These are phyloP conservation scores for Clarias fuscus DNA, from an alignment of 2,797 vertebrate species.

Conservation along the genomic window DNA sequence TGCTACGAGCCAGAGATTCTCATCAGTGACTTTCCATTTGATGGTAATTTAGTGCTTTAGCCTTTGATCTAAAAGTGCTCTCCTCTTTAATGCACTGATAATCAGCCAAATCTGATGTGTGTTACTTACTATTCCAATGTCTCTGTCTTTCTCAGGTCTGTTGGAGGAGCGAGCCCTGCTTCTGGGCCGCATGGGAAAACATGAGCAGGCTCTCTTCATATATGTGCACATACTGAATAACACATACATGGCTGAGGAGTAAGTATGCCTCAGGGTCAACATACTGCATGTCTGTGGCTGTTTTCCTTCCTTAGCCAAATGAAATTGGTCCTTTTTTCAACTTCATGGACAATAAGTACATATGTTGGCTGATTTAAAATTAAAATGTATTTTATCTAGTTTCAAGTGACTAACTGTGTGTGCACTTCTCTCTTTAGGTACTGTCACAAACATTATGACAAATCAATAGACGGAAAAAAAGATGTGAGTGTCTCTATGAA, in stretches of 20 bases:
- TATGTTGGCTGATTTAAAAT: not conserved
- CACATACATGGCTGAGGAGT: slow-evolving; percentile 94
- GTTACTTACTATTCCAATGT: not conserved
- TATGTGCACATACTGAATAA: slow-evolving; percentile 95
- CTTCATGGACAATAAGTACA: not conserved
- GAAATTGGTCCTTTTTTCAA: not conserved
- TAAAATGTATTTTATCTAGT: not conserved
- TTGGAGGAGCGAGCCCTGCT: slow-evolving; percentile 94
- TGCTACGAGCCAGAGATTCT: slow-evolving; percentile 89
- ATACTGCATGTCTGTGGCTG: not conserved
- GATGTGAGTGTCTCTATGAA: slow-evolving; percentile 80
- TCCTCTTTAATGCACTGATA: not conserved
- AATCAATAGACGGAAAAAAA: slow-evolving; percentile 85
- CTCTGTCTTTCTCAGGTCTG: slow-evolving; percentile 75
- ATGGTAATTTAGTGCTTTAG: slow-evolving; percentile 75
- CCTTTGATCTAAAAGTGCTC: not conserved
- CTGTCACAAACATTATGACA: slow-evolving; percentile 91
- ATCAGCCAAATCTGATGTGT: not conserved
- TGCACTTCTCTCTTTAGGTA: slow-evolving; percentile 77
- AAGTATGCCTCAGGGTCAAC: slow-evolving; percentile 58
- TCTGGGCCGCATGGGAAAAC: slow-evolving; percentile 96
- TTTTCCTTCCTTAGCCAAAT: not conserved
- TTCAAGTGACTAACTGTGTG: not conserved
- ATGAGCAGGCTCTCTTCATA: slow-evolving; percentile 97
- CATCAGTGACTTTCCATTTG: slow-evolving; percentile 97